Percentiles rank a stretch among this genome's conserved stretches.
These are phyloP conservation scores for Epirrhoe alternata DNA, from an alignment of 2,888 invertebrate species.

Conservation along the genomic window DNA sequence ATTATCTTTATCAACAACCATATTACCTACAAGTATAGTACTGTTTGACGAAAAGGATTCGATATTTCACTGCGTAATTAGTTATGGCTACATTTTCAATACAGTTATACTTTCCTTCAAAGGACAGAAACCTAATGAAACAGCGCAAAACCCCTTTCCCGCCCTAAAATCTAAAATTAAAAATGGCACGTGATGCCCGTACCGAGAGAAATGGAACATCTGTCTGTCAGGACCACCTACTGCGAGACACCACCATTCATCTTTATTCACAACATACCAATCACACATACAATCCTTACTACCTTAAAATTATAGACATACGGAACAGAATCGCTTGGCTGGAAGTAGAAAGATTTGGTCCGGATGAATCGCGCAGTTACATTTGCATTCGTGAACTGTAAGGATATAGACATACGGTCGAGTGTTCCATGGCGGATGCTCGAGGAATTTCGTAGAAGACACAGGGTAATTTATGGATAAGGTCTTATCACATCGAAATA, in stretches of 20 bases:
- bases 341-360: slow-evolving; percentile 36
- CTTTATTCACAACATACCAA: slow-evolving; percentile 67
- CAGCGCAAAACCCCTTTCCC: neutral
- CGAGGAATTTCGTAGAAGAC: slow-evolving; percentile 46
- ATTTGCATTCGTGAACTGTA: neutral
- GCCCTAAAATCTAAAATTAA: slow-evolving; percentile 70
- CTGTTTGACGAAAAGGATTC: no score
- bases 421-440: slow-evolving; percentile 25
- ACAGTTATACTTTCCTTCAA: neutral
- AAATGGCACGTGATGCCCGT: slow-evolving; percentile 61
- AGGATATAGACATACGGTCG: slow-evolving; percentile 33
- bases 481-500: slow-evolving; percentile 60
- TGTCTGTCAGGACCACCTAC: slow-evolving; percentile 81
- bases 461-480: slow-evolving; percentile 68
- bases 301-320: slow-evolving; percentile 31
- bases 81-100: no score
- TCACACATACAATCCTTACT: slow-evolving; percentile 23
- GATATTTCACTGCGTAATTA: no score
- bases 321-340: slow-evolving; percentile 35
- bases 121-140: slow-evolving; percentile 3
- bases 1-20: no score
- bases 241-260: slow-evolving; percentile 76
- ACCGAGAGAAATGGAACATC: slow-evolving; percentile 69
- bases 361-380: slow-evolving; percentile 46
- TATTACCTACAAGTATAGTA: no score